A percentile compares a stretch with the other conserved stretches of the same genome.
phyloP scores from a whole-genome alignment of 2,888 invertebrate genomes.

The Endomychus coccineus region DNA sequence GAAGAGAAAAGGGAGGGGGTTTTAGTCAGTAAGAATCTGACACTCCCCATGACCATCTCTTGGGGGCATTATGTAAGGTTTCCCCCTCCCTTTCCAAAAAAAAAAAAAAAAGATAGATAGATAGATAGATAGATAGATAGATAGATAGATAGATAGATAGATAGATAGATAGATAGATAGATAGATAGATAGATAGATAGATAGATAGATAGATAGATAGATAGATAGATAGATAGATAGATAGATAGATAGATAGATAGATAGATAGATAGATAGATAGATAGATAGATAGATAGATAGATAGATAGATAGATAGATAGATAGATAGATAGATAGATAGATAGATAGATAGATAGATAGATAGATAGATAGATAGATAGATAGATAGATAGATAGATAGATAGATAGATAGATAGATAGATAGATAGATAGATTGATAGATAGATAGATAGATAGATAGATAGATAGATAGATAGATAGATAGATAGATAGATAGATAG shows the following conservation, averaged over 20 bases:
- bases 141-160: conserved; percentile 3
- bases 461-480: conserved; percentile 6
- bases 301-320: conserved; percentile 6
- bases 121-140: conserved; percentile 3
- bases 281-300: conserved; percentile 6
- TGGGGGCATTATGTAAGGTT: too few relatives aligned
- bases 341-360: conserved; percentile 7
- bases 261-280: conserved; percentile 2
- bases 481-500: conserved; percentile 6
- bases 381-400: conserved; percentile 7
- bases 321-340: conserved; percentile 7
- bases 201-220: conserved; percentile 3
- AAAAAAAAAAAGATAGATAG: too few relatives aligned
- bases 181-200: conserved; percentile 3
- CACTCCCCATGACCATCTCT: too few relatives aligned
- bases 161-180: conserved; percentile 2
- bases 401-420: conserved; percentile 6
- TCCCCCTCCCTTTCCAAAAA: too few relatives aligned
- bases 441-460: conserved; percentile 6
- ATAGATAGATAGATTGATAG: conserved; percentile 6
- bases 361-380: conserved; percentile 7
- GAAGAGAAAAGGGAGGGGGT: too few relatives aligned
- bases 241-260: conserved; percentile 3
- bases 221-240: conserved; percentile 3
- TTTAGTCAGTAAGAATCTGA: too few relatives aligned